Conservation (phyloP, 2,797 vertebrate species). For the Saguinus oedipus region DNA sequence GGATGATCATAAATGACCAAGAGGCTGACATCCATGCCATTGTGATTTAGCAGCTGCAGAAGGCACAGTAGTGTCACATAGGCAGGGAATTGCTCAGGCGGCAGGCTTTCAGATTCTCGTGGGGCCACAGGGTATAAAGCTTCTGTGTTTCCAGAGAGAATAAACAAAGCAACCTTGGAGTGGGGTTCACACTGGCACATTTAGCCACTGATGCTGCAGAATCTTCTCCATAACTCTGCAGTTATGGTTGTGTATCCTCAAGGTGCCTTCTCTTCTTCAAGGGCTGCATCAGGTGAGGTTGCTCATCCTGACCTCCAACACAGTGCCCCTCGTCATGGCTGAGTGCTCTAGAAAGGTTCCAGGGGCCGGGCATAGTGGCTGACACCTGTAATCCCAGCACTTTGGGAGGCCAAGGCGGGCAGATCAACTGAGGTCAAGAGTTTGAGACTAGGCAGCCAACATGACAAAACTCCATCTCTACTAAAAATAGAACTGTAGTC, state of each 20-base stretch:
- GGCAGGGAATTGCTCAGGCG: fast-evolving
- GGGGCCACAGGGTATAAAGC: background rate
- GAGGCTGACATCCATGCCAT: background rate
- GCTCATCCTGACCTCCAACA: background rate
- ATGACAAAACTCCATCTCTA: no score
- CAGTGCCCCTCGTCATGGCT: no score
- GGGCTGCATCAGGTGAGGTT: background rate
- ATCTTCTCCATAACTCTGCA: background rate
- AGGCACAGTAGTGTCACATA: fast-evolving
- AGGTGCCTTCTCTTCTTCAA: fast-evolving
- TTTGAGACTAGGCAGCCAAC: no score
- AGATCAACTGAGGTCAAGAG: no score
- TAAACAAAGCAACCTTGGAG: fast-evolving
- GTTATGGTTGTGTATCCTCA: background rate
- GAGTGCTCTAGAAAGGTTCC: background rate
- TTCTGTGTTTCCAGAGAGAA: background rate
- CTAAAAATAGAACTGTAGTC: no score
- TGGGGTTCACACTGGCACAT: fast-evolving
- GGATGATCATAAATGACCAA: no score
- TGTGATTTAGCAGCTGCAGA: background rate
- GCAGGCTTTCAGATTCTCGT: no score
- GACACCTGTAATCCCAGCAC: no score
- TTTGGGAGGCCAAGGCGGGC: no score
- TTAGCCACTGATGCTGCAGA: background rate
- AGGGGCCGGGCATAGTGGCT: no score